These are phyloP conservation scores for Hippolais icterina DNA, from an alignment of 2,113 vertebrate genomes.

Conservation along the genomic window DNA sequence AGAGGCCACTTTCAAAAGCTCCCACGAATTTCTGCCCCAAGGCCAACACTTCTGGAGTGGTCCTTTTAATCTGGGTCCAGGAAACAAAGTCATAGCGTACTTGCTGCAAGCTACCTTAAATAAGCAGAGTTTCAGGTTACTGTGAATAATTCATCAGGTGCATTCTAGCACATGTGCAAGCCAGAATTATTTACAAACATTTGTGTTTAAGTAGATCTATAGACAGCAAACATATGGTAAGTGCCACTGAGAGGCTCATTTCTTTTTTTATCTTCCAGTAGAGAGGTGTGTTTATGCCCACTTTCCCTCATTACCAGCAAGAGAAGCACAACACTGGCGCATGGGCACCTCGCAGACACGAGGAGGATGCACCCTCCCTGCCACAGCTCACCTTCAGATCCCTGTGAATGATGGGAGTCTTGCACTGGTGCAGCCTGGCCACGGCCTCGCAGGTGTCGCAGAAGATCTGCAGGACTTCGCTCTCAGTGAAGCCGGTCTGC, in stretches of 20 bases:
- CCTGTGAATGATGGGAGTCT: constrained; percentile 91
- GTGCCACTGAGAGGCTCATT: neutral
- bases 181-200: neutral
- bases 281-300: neutral
- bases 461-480: constrained; percentile 93
- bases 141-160: neutral
- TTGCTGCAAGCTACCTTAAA: neutral
- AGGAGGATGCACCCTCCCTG: neutral
- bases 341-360: neutral
- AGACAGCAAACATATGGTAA: constrained; percentile 17
- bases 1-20: neutral
- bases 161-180: neutral
- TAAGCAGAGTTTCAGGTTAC: neutral
- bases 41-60: neutral
- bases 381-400: constrained; percentile 87
- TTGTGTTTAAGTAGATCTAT: neutral
- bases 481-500: constrained; percentile 92
- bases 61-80: neutral
- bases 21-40: neutral
- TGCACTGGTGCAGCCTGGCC: constrained; percentile 92
- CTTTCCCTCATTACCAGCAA: neutral
- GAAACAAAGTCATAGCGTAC: neutral
- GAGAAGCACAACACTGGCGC: neutral
- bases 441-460: constrained; percentile 96
- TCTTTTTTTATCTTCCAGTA: neutral